Evolutionary conservation across 2,113 vertebrate species (phyloP).

Genomic region (Lophius piscatorius): DNA sequence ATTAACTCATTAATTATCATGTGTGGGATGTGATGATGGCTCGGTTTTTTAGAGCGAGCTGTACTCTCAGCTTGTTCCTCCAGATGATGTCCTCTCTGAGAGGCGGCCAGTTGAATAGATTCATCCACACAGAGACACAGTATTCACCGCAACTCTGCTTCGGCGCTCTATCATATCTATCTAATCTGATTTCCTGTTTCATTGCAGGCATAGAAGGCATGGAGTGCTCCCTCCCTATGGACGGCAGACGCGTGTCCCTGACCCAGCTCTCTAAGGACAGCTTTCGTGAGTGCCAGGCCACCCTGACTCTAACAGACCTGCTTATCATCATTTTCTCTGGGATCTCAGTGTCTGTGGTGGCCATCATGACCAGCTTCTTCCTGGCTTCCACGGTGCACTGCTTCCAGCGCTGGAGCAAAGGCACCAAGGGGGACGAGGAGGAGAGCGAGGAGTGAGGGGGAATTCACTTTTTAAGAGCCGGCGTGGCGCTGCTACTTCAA

Average conservation of each 20-base stretch:
- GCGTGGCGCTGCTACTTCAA: conserved; percentile 8
- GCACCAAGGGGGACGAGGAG: conserved; percentile 91
- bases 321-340: conserved; percentile 98
- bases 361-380: conserved; percentile 97
- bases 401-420: conserved; percentile 94
- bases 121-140: conserved; percentile 1
- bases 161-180: background rate
- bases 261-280: conserved; percentile 93
- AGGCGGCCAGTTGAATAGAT: conserved; percentile 1
- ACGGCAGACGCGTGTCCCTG: conserved; percentile 88
- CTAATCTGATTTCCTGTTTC: conserved; percentile 32
- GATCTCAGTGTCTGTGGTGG: conserved; percentile 94
- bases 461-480: conserved; percentile 6
- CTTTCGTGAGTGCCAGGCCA: conserved; percentile 94
- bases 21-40: too few species aligned
- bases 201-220: conserved; percentile 88
- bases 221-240: conserved; percentile 91
- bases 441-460: conserved; percentile 88
- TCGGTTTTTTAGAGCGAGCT: background rate
- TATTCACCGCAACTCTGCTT: background rate
- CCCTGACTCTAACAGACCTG: conserved; percentile 92
- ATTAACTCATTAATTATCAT: too few species aligned
- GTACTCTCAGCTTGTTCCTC: background rate
- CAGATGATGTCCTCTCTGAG: conserved; percentile 9
- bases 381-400: conserved; percentile 96